Conservation (phyloP, 2,888 invertebrate genomes). For the Lepidocyrtinus sp. region DNA sequence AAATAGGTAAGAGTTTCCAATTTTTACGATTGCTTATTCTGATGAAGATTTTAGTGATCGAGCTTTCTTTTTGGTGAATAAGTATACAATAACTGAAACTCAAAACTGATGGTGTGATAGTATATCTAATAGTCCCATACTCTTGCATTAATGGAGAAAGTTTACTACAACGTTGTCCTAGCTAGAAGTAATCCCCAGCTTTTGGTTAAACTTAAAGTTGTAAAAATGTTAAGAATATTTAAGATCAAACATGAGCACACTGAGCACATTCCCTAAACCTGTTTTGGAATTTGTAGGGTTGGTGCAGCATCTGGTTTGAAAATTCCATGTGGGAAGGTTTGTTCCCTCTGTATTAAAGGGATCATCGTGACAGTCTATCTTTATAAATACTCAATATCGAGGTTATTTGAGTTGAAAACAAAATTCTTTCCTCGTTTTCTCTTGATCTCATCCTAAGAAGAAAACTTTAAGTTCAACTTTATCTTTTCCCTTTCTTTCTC, state of each 20-base stretch:
- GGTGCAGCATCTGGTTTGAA: not conserved
- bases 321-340: not conserved
- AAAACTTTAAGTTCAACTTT: constrained; percentile 41
- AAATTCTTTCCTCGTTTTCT: constrained; percentile 36
- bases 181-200: too few species aligned
- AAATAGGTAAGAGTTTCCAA: too few species aligned
- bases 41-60: too few species aligned
- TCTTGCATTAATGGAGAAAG: too few species aligned
- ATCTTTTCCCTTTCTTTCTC: constrained; percentile 25
- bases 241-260: constrained; percentile 4
- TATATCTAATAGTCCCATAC: too few species aligned
- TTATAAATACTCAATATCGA: constrained; percentile 54
- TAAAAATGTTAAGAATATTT: not conserved
- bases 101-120: too few species aligned
- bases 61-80: too few species aligned
- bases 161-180: too few species aligned
- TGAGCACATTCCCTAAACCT: too few species aligned
- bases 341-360: not conserved
- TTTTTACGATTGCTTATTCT: too few species aligned
- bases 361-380: constrained; percentile 42
- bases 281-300: too few species aligned
- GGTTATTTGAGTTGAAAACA: constrained; percentile 55
- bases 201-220: not conserved
- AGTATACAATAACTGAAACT: too few species aligned
- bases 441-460: constrained; percentile 37